A percentile compares a stretch with the other conserved stretches of the same genome.
Conservation (phyloP, 64 coral and sea anemone species). For the Cladopsammia gracilis region DNA sequence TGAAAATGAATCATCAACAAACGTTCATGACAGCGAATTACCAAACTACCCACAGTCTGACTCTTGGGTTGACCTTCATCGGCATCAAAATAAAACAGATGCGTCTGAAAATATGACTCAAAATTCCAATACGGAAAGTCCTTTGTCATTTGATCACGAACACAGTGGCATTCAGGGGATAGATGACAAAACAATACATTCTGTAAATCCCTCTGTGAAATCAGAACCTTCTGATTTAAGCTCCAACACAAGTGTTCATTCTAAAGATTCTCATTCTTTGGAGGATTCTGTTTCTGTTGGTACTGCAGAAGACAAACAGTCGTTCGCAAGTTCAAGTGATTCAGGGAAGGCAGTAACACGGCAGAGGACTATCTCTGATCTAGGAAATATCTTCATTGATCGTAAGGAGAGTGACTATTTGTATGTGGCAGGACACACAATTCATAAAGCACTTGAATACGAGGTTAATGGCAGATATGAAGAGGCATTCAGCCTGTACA, state of each 20-base stretch:
- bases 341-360: neutral
- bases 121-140: neutral
- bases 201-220: neutral
- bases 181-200: neutral
- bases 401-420: constrained; percentile 83
- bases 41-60: neutral
- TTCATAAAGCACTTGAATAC: constrained; percentile 85
- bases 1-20: neutral
- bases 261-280: neutral
- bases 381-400: constrained; percentile 22
- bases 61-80: neutral
- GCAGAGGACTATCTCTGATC: constrained; percentile 46
- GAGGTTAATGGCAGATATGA: constrained; percentile 93
- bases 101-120: neutral
- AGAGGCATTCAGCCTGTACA: constrained; percentile 96
- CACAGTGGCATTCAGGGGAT: neutral
- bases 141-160: neutral
- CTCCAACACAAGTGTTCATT: neutral
- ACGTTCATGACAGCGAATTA: neutral
- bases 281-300: neutral
- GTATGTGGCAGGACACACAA: constrained; percentile 84
- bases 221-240: neutral
- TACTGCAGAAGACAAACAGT: neutral
- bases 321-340: constrained; percentile 11
- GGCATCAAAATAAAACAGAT: neutral